Evolutionary conservation across 1,140 invertebrate species (phyloP), one percentile per base, ranked within the genome.

Genomic region (Epicauta chinensis): DNA sequence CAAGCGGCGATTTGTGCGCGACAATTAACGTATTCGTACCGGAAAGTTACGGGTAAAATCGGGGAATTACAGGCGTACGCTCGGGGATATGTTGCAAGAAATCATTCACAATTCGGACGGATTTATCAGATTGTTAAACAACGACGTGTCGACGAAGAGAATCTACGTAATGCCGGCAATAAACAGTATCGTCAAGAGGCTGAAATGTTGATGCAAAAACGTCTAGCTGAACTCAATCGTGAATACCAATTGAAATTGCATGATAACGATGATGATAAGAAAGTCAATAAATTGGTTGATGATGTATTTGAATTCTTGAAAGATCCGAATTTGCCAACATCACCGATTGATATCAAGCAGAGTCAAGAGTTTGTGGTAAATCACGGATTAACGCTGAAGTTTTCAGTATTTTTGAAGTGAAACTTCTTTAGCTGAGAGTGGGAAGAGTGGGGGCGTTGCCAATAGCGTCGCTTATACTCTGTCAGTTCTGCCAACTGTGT

Each of bases 1-100:
- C 92, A 96, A 71, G 91, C 93, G n/a, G 74, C 84, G 12, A 82
- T 93, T 46, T 77, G 83, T 38, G 90, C 91, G 0, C 77, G 91
- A 55, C 77, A 85, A 53, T 67, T 91, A 2, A 84, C 84, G 14
- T 77, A 80, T 57, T 76, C 82, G 14, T 97, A 90, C 70, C 77
- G 80, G 34, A 80, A 81, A 58, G 73, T 90, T 12, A 77, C 87
- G 44, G 78, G 75, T 34, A 80, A 82, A 58, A 82, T 93, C 45
- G 81, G 71, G 10, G 71, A 72, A 55, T 68, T 88, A 9, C 83
- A 94, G 82, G 81, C 87, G 6, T 63, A 73, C 15, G 83, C 82
- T 63, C 81, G 83, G 48, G 91, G 91, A 1, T 86, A 83, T 62
- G 66, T 93, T 37, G 75, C 83, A 0, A 76, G 90, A 42, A 70